A percentile compares a stretch with the other conserved stretches of the same genome.
phyloP scores from a whole-genome alignment of 2,888 invertebrate genomes.

The Pemphredon lugubris region DNA sequence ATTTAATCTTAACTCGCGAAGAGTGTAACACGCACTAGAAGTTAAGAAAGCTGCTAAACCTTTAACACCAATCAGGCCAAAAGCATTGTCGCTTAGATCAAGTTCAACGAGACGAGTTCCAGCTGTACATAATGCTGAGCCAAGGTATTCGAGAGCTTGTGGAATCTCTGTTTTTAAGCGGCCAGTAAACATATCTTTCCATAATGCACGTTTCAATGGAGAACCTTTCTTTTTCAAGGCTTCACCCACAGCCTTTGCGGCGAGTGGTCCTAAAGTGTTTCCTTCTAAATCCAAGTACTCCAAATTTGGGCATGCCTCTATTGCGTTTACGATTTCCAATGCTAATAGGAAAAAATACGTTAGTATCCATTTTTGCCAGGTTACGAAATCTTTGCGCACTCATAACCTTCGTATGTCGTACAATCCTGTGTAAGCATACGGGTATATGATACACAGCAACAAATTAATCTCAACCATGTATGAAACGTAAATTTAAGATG shows the following conservation, averaged over 20 bases:
- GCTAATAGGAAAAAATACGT: slow-evolving; percentile 82
- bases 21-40: slow-evolving; percentile 91
- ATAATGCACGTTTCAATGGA: slow-evolving; percentile 89
- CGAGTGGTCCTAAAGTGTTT: slow-evolving; percentile 95
- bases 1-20: slow-evolving; percentile 92
- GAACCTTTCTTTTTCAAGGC: slow-evolving; percentile 90
- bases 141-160: slow-evolving; percentile 89
- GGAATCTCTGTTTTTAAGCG: slow-evolving; percentile 98
- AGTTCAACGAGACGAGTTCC: slow-evolving; percentile 91
- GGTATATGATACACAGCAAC: not conserved
- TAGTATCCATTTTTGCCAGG: not conserved
- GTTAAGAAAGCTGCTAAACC: slow-evolving; percentile 92
- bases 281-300: slow-evolving; percentile 92
- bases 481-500: not conserved
- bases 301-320: slow-evolving; percentile 87
- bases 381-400: not conserved
- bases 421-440: not conserved
- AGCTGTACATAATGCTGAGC: slow-evolving; percentile 90
- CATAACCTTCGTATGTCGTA: slow-evolving; percentile 1
- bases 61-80: slow-evolving; percentile 96
- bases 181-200: slow-evolving; percentile 99
- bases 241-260: slow-evolving; percentile 92
- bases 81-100: slow-evolving; percentile 98
- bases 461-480: not conserved
- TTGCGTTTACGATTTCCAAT: slow-evolving; percentile 88